Percentiles rank a stretch among this genome's conserved stretches.
Conservation (phyloP, 2,888 invertebrate species). For the Synergus japonicus region DNA sequence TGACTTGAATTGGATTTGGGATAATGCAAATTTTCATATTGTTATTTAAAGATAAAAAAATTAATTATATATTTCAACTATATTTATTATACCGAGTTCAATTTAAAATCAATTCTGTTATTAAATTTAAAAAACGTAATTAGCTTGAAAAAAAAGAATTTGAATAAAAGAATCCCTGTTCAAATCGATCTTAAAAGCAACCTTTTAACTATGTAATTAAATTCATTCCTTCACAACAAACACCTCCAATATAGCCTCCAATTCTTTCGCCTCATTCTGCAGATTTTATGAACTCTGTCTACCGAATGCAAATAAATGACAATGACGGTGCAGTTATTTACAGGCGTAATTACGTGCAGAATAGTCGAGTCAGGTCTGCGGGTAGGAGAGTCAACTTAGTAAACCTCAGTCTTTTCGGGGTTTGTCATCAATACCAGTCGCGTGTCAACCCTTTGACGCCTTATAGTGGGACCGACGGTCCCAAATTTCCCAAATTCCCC, state of each 20-base stretch:
- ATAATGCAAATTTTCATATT: too few relatives aligned
- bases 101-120: too few relatives aligned
- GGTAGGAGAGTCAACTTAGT: not conserved
- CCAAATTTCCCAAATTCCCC: conserved; percentile 56
- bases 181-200: not conserved
- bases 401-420: not conserved
- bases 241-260: not conserved
- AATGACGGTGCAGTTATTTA: not conserved
- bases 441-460: conserved; percentile 68
- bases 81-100: too few relatives aligned
- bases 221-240: not conserved
- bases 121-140: too few relatives aligned
- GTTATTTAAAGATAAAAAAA: too few relatives aligned
- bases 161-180: too few relatives aligned
- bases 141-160: too few relatives aligned
- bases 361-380: conserved; percentile 1
- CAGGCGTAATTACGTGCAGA: not conserved
- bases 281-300: not conserved
- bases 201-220: not conserved
- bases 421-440: conserved; percentile 59
- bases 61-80: too few relatives aligned
- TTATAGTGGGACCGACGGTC: conserved; percentile 52
- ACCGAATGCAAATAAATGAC: not conserved
- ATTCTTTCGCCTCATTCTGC: not conserved
- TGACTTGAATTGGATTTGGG: too few relatives aligned